Evolutionary conservation across 2,888 invertebrate genomes (phyloP).

Genomic region (Cyaniris semiargus): DNA sequence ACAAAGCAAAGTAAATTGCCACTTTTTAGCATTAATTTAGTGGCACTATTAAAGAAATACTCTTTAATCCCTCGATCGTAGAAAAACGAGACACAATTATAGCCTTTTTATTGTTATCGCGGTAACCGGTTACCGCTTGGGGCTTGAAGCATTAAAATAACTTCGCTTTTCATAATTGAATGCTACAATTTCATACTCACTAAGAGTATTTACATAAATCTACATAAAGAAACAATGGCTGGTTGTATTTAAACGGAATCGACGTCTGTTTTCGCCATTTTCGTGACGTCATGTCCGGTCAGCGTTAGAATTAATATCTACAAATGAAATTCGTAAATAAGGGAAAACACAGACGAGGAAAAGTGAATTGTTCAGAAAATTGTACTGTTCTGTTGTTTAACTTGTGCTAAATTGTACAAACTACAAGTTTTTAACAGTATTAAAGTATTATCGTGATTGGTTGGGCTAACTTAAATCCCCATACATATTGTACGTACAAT

Average conservation of each 20-base stretch:
- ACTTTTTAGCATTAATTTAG: too few relatives aligned
- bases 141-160: too few relatives aligned
- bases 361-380: background rate
- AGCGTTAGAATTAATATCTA: slow-evolving; percentile 1
- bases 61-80: too few relatives aligned
- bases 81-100: too few relatives aligned
- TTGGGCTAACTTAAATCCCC: too few relatives aligned
- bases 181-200: background rate
- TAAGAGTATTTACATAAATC: background rate
- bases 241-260: slow-evolving; percentile 16
- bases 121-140: too few relatives aligned
- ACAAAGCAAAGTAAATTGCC: too few relatives aligned
- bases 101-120: too few relatives aligned
- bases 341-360: background rate
- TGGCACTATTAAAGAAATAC: too few relatives aligned
- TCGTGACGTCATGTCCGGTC: background rate
- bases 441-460: too few relatives aligned
- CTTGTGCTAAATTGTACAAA: background rate
- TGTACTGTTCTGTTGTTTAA: background rate
- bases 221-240: slow-evolving; percentile 20
- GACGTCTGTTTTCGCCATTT: slow-evolving; percentile 14
- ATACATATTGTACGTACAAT: slow-evolving; percentile 64
- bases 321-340: background rate
- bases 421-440: too few relatives aligned
- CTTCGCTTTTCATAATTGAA: background rate